Conservation (phyloP, 1,140 invertebrate species). For the Mya arenaria region DNA sequence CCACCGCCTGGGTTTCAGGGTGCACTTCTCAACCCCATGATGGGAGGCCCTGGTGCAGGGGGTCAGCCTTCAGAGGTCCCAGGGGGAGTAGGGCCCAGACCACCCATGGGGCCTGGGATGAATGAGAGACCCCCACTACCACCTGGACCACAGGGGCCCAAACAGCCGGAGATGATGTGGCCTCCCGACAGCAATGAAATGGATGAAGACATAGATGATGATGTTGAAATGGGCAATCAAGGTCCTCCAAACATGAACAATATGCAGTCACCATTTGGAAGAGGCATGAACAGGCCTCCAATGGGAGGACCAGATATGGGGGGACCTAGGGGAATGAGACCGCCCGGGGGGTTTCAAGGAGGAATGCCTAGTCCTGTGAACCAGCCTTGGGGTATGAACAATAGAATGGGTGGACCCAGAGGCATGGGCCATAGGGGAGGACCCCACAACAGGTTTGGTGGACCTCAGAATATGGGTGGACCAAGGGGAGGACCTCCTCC, state of each 20-base stretch:
- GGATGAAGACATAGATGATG: slow-evolving; percentile 50
- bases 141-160: neutral
- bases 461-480: slow-evolving; percentile 52
- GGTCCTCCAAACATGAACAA: neutral
- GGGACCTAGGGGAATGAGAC: neutral
- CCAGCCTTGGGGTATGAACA: neutral
- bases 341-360: neutral
- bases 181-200: slow-evolving; percentile 50
- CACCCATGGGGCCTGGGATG: neutral
- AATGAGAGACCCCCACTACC: neutral
- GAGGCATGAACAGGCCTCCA: neutral
- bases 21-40: slow-evolving; percentile 24
- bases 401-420: neutral
- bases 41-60: slow-evolving; percentile 5
- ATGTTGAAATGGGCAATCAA: slow-evolving; percentile 9
- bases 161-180: slow-evolving; percentile 51
- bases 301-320: slow-evolving; percentile 17
- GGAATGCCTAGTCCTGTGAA: neutral
- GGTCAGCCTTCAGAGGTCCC: neutral
- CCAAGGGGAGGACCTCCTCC: slow-evolving; percentile 45
- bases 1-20: slow-evolving; percentile 50
- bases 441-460: slow-evolving; percentile 28
- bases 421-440: neutral
- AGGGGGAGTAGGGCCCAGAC: neutral
- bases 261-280: slow-evolving; percentile 29